Evolutionary conservation across 2,113 vertebrate species (phyloP), one percentile per base, ranked within the genome.

Genomic region (Mugil cephalus): DNA sequence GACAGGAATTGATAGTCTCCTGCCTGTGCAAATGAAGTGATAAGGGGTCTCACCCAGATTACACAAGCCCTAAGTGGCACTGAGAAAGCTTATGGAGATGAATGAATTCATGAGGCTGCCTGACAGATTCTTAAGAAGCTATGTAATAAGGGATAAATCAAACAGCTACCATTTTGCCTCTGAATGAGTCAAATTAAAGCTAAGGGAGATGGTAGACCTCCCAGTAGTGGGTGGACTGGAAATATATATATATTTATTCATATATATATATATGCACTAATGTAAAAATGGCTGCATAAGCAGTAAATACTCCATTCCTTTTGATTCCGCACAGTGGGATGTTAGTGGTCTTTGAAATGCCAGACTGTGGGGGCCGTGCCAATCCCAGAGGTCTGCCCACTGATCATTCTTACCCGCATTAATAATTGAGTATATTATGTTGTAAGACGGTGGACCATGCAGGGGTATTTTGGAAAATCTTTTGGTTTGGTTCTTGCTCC

Each of bases 51-150:
- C 77, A 86, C 87, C 86, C 87, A 90, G 89, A 93, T 93, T 91
- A 91, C 86, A 92, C 79, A 83, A 82, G 77, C 85, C 81, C 86
- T 92, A 92, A 93, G 88, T 91, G 90, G 86, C 58, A 73, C 88
- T 77, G 85, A 83, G 87, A 79, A 91, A 90, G 85, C 87, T 91
- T 91, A 93, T 92, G 86, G 90, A 90, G 90, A 92, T 92, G 88
- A 92, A 93, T 93, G 89, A 92, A 92, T 91, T 90, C 86, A 89
- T 88, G 82, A 92, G 88, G 67, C 87, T 35, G 74, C 74, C 87
- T 87, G 87, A 88, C 87, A 87, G 69, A 85, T 87, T 88, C 89
- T 89, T 92, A 92, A 87, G 84, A 88, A 89, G 89, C 87, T 81
- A 83, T 87, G 89, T 88, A 91, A 89, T 90, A 82, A 92, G 89